A percentile compares a stretch with the other conserved stretches of the same genome.
phyloP scores from a whole-genome alignment of 2,888 invertebrate species.

The Xanthia icteritia region DNA sequence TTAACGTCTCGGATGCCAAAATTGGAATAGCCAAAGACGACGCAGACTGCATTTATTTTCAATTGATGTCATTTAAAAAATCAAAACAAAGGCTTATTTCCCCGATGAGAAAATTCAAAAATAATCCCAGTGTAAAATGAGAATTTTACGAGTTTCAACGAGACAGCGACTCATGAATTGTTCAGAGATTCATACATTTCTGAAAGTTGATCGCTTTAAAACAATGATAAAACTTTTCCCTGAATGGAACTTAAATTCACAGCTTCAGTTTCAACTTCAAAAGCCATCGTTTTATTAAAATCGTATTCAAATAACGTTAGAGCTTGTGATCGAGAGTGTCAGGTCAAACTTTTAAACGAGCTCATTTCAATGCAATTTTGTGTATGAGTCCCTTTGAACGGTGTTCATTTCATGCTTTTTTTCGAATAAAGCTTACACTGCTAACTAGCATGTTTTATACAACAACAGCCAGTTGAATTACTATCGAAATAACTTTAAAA shows the following conservation, averaged over 20 bases:
- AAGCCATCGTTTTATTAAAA: neutral
- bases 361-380: neutral
- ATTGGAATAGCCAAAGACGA: neutral
- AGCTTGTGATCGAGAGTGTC: neutral
- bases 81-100: neutral
- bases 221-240: conserved; percentile 11
- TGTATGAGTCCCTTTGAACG: neutral
- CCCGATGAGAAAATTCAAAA: neutral
- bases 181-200: conserved; percentile 8
- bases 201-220: neutral
- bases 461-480: neutral
- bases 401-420: neutral
- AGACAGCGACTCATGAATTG: neutral
- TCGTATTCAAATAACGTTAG: neutral
- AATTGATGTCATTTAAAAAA: neutral
- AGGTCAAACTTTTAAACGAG: neutral
- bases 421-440: neutral
- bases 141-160: neutral
- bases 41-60: neutral
- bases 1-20: neutral
- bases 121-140: neutral
- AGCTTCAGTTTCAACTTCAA: neutral
- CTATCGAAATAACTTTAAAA: neutral
- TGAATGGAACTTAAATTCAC: neutral
- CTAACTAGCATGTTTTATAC: neutral